A percentile compares a stretch with the other conserved stretches of the same genome.
These are phyloP conservation scores for Macrophya annulata DNA, from an alignment of 2,888 invertebrate genomes.

Conservation along the genomic window DNA sequence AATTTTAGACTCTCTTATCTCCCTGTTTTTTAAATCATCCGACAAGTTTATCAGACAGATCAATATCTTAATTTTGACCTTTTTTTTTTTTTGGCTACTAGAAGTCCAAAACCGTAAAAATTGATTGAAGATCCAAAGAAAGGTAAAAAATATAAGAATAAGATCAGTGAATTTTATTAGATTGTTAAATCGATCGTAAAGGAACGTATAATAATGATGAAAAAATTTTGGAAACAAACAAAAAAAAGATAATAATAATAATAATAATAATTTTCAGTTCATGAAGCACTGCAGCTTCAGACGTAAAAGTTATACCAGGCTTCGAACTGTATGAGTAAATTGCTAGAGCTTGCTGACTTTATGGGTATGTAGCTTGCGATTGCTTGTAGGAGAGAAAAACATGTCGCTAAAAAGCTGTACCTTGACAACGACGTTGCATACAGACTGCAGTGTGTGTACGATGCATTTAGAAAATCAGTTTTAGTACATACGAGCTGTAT, in stretches of 20 bases:
- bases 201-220: background rate
- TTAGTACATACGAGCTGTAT: background rate
- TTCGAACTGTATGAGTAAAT: slow-evolving; percentile 12
- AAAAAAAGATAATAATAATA: too few species aligned
- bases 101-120: too few species aligned
- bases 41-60: too few species aligned
- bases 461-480: slow-evolving; percentile 36
- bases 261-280: background rate
- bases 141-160: background rate
- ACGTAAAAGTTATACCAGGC: background rate
- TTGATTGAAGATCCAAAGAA: background rate
- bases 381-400: slow-evolving; percentile 46
- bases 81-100: too few species aligned
- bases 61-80: too few species aligned
- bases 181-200: background rate
- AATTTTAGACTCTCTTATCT: too few species aligned
- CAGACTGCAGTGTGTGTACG: background rate
- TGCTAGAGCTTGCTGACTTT: slow-evolving; percentile 17
- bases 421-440: slow-evolving; percentile 35
- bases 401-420: slow-evolving; percentile 44
- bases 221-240: background rate
- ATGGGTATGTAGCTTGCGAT: slow-evolving; percentile 1
- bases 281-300: background rate
- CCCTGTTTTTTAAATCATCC: too few species aligned
- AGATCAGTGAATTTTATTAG: background rate